A percentile compares a stretch with the other conserved stretches of the same genome.
Evolutionary conservation across 2,888 invertebrate genomes (phyloP).

Genomic region (Hemithea aestivaria): DNA sequence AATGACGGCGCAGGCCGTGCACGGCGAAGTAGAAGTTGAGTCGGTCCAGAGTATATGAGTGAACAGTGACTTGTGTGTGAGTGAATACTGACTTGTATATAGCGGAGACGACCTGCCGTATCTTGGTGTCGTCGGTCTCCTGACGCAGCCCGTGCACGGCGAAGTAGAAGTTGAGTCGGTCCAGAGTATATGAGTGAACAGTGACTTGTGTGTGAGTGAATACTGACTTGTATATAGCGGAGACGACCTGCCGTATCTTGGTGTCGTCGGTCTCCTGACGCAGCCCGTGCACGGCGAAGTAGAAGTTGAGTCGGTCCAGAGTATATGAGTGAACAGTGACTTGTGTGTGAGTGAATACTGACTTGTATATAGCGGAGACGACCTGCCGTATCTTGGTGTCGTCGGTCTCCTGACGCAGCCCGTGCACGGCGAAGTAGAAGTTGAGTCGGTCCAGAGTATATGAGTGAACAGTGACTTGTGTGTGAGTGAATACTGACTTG

Average conservation of each 20-base stretch:
- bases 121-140: slow-evolving; percentile 79
- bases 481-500: slow-evolving; percentile 76
- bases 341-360: slow-evolving; percentile 37
- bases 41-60: too few relatives aligned
- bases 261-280: slow-evolving; percentile 82
- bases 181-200: too few relatives aligned
- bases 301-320: slow-evolving; percentile 92
- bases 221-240: slow-evolving; percentile 88
- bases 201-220: too few relatives aligned
- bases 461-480: too few relatives aligned
- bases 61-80: too few relatives aligned
- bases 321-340: too few relatives aligned
- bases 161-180: slow-evolving; percentile 95
- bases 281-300: slow-evolving; percentile 95
- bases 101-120: slow-evolving; percentile 89
- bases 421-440: slow-evolving; percentile 97
- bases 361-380: slow-evolving; percentile 91
- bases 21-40: slow-evolving; percentile 97
- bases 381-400: slow-evolving; percentile 83
- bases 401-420: slow-evolving; percentile 86
- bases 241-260: slow-evolving; percentile 88
- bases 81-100: slow-evolving; percentile 83
- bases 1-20: slow-evolving; percentile 90
- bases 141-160: slow-evolving; percentile 93
- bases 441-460: slow-evolving; percentile 89